These are phyloP conservation scores for Prunella himalayana DNA, from an alignment of 2,113 vertebrate species.

Conservation along the genomic window DNA sequence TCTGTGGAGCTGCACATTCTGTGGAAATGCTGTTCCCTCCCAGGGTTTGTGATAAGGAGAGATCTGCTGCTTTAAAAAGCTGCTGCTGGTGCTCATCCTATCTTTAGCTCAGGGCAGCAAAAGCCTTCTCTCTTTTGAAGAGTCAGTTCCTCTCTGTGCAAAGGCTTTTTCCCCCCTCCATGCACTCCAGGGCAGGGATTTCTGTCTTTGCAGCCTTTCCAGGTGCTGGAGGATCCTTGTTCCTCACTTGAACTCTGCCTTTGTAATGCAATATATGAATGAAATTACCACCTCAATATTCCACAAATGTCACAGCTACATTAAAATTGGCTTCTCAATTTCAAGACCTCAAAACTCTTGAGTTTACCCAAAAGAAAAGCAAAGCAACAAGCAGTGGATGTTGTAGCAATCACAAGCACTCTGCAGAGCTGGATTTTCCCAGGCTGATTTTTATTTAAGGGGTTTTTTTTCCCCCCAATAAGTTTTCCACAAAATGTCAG, in stretches of 20 bases:
- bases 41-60: background rate
- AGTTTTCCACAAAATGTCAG: background rate
- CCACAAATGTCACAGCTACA: background rate
- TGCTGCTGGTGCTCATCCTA: background rate
- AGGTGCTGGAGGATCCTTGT: background rate
- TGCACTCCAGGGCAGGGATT: background rate
- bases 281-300: fast-evolving
- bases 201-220: background rate
- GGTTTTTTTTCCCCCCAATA: fast-evolving
- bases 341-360: background rate
- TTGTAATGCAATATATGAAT: fast-evolving
- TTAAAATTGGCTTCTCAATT: background rate
- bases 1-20: fast-evolving
- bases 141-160: background rate
- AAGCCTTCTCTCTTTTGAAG: background rate
- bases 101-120: constrained; percentile 27
- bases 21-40: background rate
- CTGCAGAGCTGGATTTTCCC: background rate
- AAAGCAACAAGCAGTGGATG: background rate
- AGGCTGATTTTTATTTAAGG: background rate
- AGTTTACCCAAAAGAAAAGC: background rate
- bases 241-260: background rate
- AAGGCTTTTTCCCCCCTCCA: background rate
- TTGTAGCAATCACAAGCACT: background rate
- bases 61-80: constrained; percentile 32